These are phyloP conservation scores for Nasonia giraulti DNA, from an alignment of 1,140 invertebrate species.

Conservation along the genomic window DNA sequence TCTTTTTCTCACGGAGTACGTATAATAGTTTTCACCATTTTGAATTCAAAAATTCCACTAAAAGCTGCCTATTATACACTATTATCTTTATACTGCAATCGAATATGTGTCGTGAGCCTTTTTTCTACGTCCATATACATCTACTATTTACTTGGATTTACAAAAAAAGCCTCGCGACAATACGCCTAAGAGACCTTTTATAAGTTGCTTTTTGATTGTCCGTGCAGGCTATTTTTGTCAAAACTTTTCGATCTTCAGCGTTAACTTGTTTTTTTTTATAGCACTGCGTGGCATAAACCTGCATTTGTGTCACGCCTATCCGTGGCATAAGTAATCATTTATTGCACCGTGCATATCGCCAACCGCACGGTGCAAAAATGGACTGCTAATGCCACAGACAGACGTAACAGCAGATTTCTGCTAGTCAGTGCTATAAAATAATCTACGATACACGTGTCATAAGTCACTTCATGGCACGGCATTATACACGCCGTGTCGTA, in stretches of 20 bases:
- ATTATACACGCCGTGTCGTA: too few species aligned
- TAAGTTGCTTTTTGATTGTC: slow-evolving; percentile 45
- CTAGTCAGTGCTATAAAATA: too few species aligned
- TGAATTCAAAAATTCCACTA: neutral
- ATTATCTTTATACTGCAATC: neutral
- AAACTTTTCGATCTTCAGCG: neutral
- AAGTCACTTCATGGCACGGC: too few species aligned
- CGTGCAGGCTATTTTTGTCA: slow-evolving; percentile 16
- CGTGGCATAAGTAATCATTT: too few species aligned
- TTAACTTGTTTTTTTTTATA: neutral
- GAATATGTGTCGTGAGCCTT: neutral
- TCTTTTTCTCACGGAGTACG: neutral
- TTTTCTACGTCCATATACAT: neutral
- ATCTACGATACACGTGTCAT: too few species aligned
- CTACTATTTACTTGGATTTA: neutral
- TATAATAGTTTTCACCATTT: neutral
- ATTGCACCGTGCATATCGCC: too few species aligned
- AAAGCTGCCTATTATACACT: neutral
- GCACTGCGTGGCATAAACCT: too few species aligned
- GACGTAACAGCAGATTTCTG: too few species aligned
- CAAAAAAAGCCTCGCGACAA: slow-evolving; percentile 13
- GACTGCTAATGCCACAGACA: too few species aligned
- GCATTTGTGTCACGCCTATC: too few species aligned
- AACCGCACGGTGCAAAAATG: too few species aligned
- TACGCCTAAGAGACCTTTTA: neutral